Evolutionary conservation across 2,113 vertebrate species (phyloP).

Genomic region (Regulus satrapa): DNA sequence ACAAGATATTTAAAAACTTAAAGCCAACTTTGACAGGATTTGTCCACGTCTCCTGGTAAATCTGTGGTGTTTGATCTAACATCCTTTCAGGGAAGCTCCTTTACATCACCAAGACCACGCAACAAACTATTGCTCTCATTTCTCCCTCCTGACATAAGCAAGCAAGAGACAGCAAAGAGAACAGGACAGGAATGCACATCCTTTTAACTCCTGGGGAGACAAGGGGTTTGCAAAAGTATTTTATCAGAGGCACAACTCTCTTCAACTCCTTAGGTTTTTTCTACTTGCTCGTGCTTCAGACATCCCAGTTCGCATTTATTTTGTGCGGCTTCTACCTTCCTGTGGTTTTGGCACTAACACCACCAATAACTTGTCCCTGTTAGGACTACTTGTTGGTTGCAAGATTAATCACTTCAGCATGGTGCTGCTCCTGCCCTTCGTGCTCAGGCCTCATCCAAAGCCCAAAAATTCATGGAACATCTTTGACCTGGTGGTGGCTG

Average conservation of each 20-base stretch:
- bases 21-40: neutral
- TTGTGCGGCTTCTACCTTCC: neutral
- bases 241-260: neutral
- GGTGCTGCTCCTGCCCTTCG: neutral
- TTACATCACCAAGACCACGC: neutral
- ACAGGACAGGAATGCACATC: neutral
- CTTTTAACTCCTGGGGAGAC: neutral
- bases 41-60: neutral
- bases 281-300: neutral
- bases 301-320: neutral
- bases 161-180: neutral
- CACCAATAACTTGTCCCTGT: neutral
- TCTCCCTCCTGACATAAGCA: neutral
- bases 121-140: neutral
- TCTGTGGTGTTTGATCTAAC: neutral
- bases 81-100: neutral
- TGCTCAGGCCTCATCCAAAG: neutral
- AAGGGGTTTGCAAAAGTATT: neutral
- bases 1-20: neutral
- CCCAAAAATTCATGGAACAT: neutral
- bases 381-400: neutral
- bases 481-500: rapidly evolving
- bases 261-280: neutral
- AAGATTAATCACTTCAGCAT: neutral
- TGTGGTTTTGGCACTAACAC: neutral